A percentile compares a stretch with the other conserved stretches of the same genome.
Conservation (phyloP, 2,113 vertebrate species). For the zebrafish (Danio rerio) region GRCz12tu NC_133198.1:32934001-32934500, state of each 20-base stretch:
- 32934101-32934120: background rate
- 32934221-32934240: slow-evolving; percentile 42
- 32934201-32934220: slow-evolving; percentile 9
- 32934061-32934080: background rate
- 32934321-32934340: background rate
- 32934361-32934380: slow-evolving; percentile 21
- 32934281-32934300: slow-evolving; percentile 31
- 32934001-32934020: background rate
- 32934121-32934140: background rate
- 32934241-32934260: slow-evolving; percentile 63
- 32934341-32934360: slow-evolving; percentile 20
- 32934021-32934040: background rate
- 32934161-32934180: background rate
- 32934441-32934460: slow-evolving; percentile 63
- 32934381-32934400: slow-evolving; percentile 28
- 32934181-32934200: background rate
- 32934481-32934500: slow-evolving; percentile 63
- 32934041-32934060: background rate
- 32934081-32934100: background rate
- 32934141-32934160: background rate
- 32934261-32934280: slow-evolving; percentile 27
- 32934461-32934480: slow-evolving; percentile 70
- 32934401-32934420: background rate
- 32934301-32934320: slow-evolving; percentile 17
- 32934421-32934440: no score